Base-by-base conservation (phyloP, 2,797 vertebrate genomes). In the Molossus alvarezi region DNA sequence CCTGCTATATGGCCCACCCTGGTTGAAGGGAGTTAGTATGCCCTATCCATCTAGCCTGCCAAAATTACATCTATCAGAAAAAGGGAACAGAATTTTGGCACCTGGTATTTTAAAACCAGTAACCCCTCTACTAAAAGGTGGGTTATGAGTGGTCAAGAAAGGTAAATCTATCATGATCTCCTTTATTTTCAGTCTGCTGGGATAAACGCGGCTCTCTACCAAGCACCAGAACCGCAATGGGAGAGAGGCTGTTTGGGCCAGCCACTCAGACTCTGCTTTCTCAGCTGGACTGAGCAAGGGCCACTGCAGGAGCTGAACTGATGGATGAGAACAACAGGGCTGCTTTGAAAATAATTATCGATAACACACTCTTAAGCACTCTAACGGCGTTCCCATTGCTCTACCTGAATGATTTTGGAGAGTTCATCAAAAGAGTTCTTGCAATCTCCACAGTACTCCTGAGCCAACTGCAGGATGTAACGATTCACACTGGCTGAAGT, bases 341-440 rank as follows among this genome's bases (percentile, higher is more conserved):
- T 81, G 48, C 76, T 58, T 10, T 15, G 81, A 55, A 33, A 87
- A 57, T 67, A 51, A 6, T 1, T 1, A 0, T 0, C 1, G 5
- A 6, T 3, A 27, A 41, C 8, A 41, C 45, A 3, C 1, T 33
- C 18, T 1, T 1, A 18, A 65, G 37, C 17, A 14, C 23, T 13
- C 2, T 4, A 27, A 23, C 58, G 45, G 15, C 1, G 0, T 75
- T 41, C 64, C 75, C 27, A 0, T 5, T 14, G 29, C 79, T 83
- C 27, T 97, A 99, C 99, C 99, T 99, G 99, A 96, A 99, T 99
- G 95, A 99, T 99, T 98, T 99, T 99, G 87, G 99, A 99, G 62
- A 99, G 99, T 48, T 99, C 99, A 55, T 99, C 99, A 0, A 99
- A 99, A 51, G 99, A 99, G 33, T 99, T 99, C 98, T 99, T 99